Evolutionary conservation across 2,888 invertebrate genomes (phyloP).

Genomic region (Stegana nigrithorax): DNA sequence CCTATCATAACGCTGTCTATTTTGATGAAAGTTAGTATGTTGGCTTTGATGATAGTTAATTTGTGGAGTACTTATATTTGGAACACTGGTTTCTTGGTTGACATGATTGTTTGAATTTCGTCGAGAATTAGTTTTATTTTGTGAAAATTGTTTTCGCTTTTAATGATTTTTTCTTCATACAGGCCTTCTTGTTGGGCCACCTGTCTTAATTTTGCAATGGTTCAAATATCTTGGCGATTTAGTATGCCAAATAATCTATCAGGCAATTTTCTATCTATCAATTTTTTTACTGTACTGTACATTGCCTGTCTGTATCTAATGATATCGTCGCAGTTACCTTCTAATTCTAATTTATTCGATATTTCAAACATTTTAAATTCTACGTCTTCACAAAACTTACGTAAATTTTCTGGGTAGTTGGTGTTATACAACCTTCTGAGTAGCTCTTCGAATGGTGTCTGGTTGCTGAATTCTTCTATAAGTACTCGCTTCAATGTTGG

Average conservation of each 20-base stretch:
- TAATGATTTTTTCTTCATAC: no score
- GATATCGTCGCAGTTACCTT: conserved; percentile 1
- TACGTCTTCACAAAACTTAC: conserved; percentile 13
- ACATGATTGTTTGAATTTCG: no score
- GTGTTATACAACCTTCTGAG: not conserved
- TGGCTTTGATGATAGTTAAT: no score
- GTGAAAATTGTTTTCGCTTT: no score
- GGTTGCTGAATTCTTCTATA: conserved; percentile 14
- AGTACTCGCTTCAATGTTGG: conserved; percentile 11
- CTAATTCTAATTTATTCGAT: conserved; percentile 8
- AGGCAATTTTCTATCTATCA: conserved; percentile 5
- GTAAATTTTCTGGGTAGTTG: not conserved
- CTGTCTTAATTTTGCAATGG: conserved; percentile 1
- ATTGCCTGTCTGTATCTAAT: conserved; percentile 8
- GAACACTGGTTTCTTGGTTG: no score
- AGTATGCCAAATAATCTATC: conserved; percentile 15
- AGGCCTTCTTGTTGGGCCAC: conserved; percentile 11
- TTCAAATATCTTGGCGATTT: conserved; percentile 10
- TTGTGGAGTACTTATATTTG: no score
- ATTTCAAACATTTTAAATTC: conserved; percentile 1
- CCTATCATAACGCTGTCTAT: no score
- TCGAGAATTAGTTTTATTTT: no score
- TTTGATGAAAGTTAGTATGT: no score
- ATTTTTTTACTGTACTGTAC: conserved; percentile 2
- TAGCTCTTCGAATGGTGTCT: conserved; percentile 19